Evolutionary conservation across 2,797 vertebrate genomes (phyloP).

Genomic region (Psittacula derbiana): DNA sequence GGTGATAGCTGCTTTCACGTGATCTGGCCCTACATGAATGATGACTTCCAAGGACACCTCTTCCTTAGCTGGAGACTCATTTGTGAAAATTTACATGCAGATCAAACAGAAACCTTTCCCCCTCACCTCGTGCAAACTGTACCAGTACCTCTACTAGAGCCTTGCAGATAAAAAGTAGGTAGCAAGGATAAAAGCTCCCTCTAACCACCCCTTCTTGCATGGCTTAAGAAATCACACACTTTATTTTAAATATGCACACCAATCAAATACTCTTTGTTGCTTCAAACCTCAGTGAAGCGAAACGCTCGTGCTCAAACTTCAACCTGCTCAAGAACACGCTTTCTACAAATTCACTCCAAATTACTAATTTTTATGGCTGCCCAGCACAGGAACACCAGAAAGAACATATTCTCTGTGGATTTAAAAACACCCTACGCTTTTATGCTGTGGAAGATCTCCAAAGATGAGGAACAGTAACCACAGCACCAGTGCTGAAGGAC

Average conservation of each 20-base stretch:
- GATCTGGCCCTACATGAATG: neutral
- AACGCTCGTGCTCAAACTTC: neutral
- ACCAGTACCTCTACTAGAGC: neutral
- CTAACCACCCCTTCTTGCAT: neutral
- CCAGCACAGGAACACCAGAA: neutral
- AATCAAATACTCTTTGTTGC: neutral
- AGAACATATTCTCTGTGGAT: neutral
- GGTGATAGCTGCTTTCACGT: fast-evolving
- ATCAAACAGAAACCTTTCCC: slow-evolving; percentile 3
- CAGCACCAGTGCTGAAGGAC: neutral
- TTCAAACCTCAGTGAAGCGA: neutral
- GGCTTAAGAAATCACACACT: neutral
- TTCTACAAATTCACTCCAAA: neutral
- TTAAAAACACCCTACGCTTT: neutral
- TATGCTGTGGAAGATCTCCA: neutral
- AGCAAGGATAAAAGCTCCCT: slow-evolving; percentile 12
- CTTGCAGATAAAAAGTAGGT: neutral
- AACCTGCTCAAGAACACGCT: neutral
- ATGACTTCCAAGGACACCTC: neutral
- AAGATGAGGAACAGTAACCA: neutral
- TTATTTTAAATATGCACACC: neutral
- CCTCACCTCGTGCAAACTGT: neutral
- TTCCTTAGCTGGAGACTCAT: neutral
- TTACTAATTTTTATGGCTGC: neutral
- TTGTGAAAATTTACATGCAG: slow-evolving; percentile 5